Evolutionary conservation across 2,113 vertebrate species (phyloP).

Genomic region (Atractosteus spatula): DNA sequence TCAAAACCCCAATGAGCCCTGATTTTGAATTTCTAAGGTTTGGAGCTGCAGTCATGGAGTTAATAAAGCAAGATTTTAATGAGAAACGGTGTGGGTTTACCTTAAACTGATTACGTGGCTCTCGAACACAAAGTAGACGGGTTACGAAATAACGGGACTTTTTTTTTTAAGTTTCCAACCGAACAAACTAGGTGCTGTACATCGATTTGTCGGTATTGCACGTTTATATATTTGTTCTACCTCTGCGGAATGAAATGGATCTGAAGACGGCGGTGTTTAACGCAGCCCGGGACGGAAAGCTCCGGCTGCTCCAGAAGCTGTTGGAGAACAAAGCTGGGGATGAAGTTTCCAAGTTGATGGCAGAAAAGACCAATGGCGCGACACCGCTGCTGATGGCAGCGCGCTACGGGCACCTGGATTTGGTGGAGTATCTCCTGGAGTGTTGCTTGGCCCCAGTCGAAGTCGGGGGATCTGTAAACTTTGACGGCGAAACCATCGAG

Average conservation of each 20-base stretch:
- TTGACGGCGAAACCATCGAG: conserved; percentile 96
- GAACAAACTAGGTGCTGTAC: no score
- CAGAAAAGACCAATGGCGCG: conserved; percentile 91
- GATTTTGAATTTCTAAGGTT: background rate
- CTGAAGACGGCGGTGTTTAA: conserved; percentile 96
- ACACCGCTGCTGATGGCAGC: conserved; percentile 93
- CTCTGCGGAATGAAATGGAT: conserved; percentile 78
- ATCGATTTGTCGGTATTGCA: no score
- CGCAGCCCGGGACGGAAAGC: conserved; percentile 95
- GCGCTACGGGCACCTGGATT: conserved; percentile 92
- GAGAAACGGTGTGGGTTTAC: no score
- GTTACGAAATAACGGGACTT: background rate
- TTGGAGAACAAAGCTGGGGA: conserved; percentile 87
- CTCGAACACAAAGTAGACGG: background rate
- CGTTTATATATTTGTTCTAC: background rate
- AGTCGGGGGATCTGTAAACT: conserved; percentile 90
- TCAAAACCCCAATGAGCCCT: background rate
- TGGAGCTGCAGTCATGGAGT: background rate
- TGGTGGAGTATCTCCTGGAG: conserved; percentile 93
- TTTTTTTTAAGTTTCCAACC: no score
- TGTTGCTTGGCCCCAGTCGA: conserved; percentile 89
- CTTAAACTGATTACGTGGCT: background rate
- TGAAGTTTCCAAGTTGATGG: conserved; percentile 84
- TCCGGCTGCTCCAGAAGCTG: conserved; percentile 89
- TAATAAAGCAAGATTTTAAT: background rate